A percentile compares a stretch with the other conserved stretches of the same genome.
phyloP scores from a whole-genome alignment of 2,888 invertebrate species.

The Oeneis ivallda region DNA sequence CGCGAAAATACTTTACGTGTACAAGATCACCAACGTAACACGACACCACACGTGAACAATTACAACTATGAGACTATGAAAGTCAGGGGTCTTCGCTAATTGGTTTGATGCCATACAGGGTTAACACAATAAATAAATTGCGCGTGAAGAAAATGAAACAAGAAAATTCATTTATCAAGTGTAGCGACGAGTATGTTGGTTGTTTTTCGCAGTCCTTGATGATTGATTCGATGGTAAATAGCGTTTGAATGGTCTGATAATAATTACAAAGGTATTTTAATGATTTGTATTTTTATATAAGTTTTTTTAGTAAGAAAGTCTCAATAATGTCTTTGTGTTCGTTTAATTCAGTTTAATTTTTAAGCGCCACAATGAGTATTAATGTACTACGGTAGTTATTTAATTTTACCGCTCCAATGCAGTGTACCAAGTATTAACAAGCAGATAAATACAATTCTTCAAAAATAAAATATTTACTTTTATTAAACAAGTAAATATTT shows the following conservation, averaged over 20 bases:
- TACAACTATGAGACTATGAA: constrained; percentile 12
- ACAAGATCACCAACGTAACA: constrained; percentile 56
- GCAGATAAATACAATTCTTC: no score
- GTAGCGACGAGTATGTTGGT: constrained; percentile 31
- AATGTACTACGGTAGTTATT: no score
- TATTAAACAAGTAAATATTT: no score
- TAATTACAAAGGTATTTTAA: no score
- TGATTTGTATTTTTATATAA: no score
- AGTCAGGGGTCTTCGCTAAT: constrained; percentile 45
- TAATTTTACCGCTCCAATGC: no score
- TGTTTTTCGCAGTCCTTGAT: constrained; percentile 45
- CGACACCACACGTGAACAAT: constrained; percentile 49
- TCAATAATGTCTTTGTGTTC: no score
- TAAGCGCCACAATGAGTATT: no score
- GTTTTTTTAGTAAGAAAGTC: not conserved
- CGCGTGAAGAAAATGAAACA: constrained; percentile 73
- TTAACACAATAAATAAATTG: constrained; percentile 77
- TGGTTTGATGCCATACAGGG: constrained; percentile 59
- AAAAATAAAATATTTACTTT: no score
- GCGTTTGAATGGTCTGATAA: constrained; percentile 35
- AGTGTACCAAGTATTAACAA: no score
- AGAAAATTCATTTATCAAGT: constrained; percentile 78
- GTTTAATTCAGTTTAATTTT: no score
- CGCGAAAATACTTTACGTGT: constrained; percentile 66
- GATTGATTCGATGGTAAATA: constrained; percentile 51